A percentile compares a stretch with the other conserved stretches of the same genome.
These are phyloP conservation scores for Chrysogorgia sp. DNA, from an alignment of 92 coral and sea anemone genomes.

Conservation along the genomic window DNA sequence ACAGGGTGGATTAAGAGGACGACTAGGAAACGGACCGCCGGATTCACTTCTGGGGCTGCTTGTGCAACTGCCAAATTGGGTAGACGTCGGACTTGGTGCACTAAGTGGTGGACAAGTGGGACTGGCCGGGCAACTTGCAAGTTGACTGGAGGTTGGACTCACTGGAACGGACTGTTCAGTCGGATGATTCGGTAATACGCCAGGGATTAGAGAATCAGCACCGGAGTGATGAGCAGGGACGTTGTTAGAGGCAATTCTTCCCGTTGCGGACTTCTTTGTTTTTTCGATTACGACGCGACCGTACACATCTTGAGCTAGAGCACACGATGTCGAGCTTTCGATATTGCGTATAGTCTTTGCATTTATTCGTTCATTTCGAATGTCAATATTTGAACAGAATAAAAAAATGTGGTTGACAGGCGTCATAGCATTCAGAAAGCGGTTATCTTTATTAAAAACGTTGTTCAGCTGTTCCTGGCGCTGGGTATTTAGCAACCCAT, in stretches of 20 bases:
- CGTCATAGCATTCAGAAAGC: conserved; percentile 54
- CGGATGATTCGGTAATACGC: neutral
- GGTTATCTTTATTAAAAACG: conserved; percentile 44
- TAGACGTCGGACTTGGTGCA: conserved; percentile 3
- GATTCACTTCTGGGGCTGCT: neutral
- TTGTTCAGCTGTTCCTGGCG: conserved; percentile 64
- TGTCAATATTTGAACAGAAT: conserved; percentile 56
- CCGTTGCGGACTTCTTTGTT: neutral
- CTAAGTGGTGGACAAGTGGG: neutral
- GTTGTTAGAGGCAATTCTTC: neutral
- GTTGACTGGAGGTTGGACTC: too few relatives aligned
- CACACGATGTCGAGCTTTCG: neutral
- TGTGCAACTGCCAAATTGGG: neutral
- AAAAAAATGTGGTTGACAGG: conserved; percentile 50
- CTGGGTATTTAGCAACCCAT: conserved; percentile 58
- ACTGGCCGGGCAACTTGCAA: neutral
- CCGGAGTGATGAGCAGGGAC: too few relatives aligned
- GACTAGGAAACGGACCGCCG: neutral
- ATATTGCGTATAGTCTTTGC: neutral
- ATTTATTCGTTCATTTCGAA: conserved; percentile 40
- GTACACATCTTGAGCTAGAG: conserved; percentile 27
- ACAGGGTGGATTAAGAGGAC: neutral
- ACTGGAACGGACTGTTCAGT: neutral
- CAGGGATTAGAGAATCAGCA: neutral
- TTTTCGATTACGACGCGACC: conserved; percentile 47